Base-by-base conservation (phyloP, 2,113 vertebrate species). In the Tonatia bakeri region DNA sequence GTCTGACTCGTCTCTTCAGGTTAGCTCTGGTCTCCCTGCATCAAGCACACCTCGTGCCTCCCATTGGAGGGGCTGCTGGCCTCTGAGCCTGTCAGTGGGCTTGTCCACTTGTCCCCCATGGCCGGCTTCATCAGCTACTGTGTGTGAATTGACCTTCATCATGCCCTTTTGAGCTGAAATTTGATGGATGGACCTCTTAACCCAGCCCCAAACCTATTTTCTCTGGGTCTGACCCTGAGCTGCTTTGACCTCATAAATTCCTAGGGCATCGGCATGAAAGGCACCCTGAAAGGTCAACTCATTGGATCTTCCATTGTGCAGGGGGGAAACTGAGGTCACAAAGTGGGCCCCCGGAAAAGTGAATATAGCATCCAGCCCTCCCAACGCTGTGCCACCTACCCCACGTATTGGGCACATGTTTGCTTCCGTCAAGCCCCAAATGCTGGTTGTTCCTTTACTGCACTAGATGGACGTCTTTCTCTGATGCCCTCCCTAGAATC, bases 101-200 rank as follows among this genome's bases (percentile, higher is more conserved):
- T 31, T 0, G 0, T 47, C 45, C 38, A 17, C 15, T 15, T 47
- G 61, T 45, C 13, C 6, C 26, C 16, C 19, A 11, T 1, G 61
- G 65, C 10, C 38, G 38, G 43, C 26, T 45, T 38, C 3, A 11
- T 56, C 61, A 79, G 70, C 40, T 31, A 38, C 50, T 56, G 19
- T 72, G 28, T 90, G 52, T 0, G 15, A 47, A 6, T 0, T 56
- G 67, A 43, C 40, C 54, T 79, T 76, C 6, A 13, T 12, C 16
- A 5, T 45, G 33, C 33, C 38, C 64, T 84, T 94, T 73, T 15
- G 19, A 79, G 28, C 4, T 59, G 80, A 43, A 92, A 52, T 38
- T 36, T 36, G 31, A 76, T n/a, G 24, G 31, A 20, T n/a, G 26
- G 26, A 26, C 28, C 19, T 47, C 17, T 80, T 69, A 50, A 47